Base-by-base conservation (phyloP, 2,797 vertebrate genomes). In the Toxotes lorentzi region DNA sequence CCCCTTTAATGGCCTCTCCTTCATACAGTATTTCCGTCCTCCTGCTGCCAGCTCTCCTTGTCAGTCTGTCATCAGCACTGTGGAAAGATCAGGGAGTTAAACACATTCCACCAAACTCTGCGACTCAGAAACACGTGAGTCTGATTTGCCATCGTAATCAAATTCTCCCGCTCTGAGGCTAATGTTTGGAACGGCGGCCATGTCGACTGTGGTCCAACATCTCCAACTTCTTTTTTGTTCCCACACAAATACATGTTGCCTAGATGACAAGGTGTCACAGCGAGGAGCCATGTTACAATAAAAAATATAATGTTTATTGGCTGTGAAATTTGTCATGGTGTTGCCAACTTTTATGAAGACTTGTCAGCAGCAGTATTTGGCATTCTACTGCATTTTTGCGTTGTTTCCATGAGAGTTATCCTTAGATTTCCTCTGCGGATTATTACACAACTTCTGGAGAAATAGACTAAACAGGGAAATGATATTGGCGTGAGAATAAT, bases 331-430 rank as follows among this genome's bases (percentile, higher is more conserved):
- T 0, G 3, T 4, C 24, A 2, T 1, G 14, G 17, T 19, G 24
- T 68, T 76, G 83, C 57, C 69, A 85, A 7, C 50, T 81, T 72
- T 43, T 62, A 19, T 50, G 13, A 66, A 2, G 58, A 1, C 59
- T 30, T 82, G 70, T 58, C 59, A 76, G 70, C 77, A 74, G 62
- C 40, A 13, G 30, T 30, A 2, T 81, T 64, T 65, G 58, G 41
- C 74, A 5, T 68, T 73, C n/a, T 50, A 6, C 32, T 57, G 30
- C 56, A 23, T 30, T 72, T 70, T 57, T 24, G 73, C 76, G 54
- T 43, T 43, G 11, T 51, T 76, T 86, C 19, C 95, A 95, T 40
- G 93, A 95, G 85, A 94, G 95, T 89, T 96, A 95, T 87, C 94
- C 95, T 93, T 93, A 94, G 71, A 57, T 81, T 60, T 76, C 27